These are phyloP conservation scores for Acomys russatus DNA, from an alignment of 2,797 vertebrate species.

Conservation along the genomic window DNA sequence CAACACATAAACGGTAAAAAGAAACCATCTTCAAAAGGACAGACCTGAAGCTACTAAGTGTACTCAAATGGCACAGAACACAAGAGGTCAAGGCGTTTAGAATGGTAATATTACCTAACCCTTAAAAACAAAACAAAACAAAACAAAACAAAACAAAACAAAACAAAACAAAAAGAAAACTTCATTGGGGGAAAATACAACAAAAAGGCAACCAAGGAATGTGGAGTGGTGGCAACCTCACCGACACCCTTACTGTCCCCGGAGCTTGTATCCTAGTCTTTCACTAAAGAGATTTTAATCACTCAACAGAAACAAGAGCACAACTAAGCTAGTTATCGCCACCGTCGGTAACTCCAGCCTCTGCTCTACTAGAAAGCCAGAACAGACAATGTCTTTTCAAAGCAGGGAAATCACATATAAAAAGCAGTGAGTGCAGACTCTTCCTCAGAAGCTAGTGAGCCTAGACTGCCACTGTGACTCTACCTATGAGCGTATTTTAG, in stretches of 20 bases:
- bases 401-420: background rate
- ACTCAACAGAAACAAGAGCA: background rate
- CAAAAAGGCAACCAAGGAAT: background rate
- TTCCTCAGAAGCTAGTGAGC: background rate
- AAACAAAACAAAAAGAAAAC: background rate
- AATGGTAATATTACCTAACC: constrained; percentile 15
- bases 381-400: constrained; percentile 22
- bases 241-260: background rate
- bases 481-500: constrained; percentile 39
- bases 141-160: no score
- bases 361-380: background rate
- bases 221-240: background rate
- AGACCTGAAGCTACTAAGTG: constrained; percentile 34
- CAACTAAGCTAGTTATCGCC: background rate
- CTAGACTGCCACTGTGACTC: background rate
- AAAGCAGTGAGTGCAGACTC: background rate
- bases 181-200: background rate
- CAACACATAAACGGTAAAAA: constrained; percentile 58
- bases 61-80: background rate
- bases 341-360: background rate
- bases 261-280: no score
- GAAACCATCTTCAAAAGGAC: constrained; percentile 5
- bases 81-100: background rate
- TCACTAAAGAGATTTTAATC: background rate
- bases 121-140: background rate